Evolutionary conservation across 1,140 invertebrate genomes (phyloP).

Genomic region (Cotesia typhae): DNA sequence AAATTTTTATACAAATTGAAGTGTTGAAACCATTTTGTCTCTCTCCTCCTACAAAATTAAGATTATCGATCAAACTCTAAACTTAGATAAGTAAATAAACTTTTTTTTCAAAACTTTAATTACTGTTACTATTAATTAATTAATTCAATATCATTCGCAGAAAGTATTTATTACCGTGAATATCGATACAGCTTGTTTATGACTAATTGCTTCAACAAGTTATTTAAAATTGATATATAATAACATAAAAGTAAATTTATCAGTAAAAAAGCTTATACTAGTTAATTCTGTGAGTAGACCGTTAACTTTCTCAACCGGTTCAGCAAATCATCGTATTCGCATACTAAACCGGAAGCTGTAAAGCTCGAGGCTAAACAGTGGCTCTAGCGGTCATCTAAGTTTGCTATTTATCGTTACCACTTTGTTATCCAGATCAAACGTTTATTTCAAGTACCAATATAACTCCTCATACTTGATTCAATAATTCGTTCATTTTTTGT

Average conservation of each 20-base stretch:
- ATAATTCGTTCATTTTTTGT: background rate
- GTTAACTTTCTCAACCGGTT: constrained; percentile 40
- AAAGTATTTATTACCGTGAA: no score
- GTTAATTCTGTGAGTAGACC: constrained; percentile 16
- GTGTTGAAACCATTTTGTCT: background rate
- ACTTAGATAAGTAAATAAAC: background rate
- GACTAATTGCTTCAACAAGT: background rate
- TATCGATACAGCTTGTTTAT: background rate
- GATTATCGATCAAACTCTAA: background rate
- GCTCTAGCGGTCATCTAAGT: constrained; percentile 4
- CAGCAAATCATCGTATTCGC: constrained; percentile 21
- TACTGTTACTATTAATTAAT: no score
- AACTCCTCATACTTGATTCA: background rate
- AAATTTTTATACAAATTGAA: background rate
- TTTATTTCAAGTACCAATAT: background rate
- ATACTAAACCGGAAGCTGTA: constrained; percentile 28
- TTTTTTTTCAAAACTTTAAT: background rate
- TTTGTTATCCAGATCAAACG: background rate
- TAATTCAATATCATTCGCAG: background rate
- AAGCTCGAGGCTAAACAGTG: constrained; percentile 6
- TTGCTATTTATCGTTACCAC: constrained; percentile 9
- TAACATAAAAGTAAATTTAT: background rate
- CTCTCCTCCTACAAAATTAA: background rate
- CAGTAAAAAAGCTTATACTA: background rate
- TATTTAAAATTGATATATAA: background rate